A percentile compares a stretch with the other conserved stretches of the same genome.
phyloP scores from a whole-genome alignment of 2,797 vertebrate species.

The Oceanodroma leucorhoa region DNA sequence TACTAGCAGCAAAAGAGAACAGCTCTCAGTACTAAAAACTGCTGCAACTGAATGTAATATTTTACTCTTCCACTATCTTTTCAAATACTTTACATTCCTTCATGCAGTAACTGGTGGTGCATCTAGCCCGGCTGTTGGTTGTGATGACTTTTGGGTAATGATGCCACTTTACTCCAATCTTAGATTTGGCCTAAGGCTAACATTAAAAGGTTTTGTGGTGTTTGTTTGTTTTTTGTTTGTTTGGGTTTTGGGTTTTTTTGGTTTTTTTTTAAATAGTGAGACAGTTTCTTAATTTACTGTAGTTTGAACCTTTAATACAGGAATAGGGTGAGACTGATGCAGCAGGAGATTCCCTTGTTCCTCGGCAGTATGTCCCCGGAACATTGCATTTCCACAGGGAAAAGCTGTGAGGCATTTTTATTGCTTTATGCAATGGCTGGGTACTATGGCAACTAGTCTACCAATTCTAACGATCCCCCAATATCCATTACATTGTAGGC shows the following conservation, averaged over 20 bases:
- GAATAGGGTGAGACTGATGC: not conserved
- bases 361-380: not conserved
- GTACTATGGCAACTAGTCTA: not conserved
- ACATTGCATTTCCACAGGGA: not conserved
- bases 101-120: not conserved
- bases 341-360: not conserved
- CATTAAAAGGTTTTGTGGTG: not conserved
- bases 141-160: not conserved
- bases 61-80: not conserved
- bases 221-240: not conserved
- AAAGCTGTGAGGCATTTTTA: not conserved
- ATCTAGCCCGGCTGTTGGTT: accelerated
- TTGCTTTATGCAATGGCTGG: not conserved
- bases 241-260: no score
- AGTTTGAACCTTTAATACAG: not conserved
- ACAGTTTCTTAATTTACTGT: not conserved
- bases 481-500: not conserved
- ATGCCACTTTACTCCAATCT: not conserved
- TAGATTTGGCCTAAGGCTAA: not conserved
- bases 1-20: not conserved
- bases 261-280: not conserved
- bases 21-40: not conserved
- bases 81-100: not conserved
- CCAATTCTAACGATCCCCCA: not conserved
- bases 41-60: not conserved